Conservation (phyloP, 2,113 vertebrate genomes). For the Mystacornis crossleyi region DNA sequence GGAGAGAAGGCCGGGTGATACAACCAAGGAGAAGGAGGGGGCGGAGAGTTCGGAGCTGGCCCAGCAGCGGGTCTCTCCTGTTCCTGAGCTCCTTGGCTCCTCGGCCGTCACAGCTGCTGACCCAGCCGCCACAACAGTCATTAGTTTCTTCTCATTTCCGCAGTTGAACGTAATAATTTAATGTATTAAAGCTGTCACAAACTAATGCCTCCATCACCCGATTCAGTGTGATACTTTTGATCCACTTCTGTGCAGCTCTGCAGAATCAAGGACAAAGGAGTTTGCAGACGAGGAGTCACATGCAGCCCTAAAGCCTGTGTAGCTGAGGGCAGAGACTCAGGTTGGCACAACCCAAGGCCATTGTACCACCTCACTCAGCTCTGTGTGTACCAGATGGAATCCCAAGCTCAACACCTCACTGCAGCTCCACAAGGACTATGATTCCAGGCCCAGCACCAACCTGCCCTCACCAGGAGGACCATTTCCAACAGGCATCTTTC, state of each 20-base stretch:
- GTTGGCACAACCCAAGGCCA: background rate
- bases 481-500: background rate
- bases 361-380: background rate
- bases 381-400: rapidly evolving
- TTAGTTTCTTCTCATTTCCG: background rate
- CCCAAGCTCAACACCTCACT: rapidly evolving
- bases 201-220: background rate
- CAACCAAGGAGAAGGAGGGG: no score
- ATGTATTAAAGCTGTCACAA: background rate
- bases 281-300: rapidly evolving
- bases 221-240: background rate
- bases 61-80: no score
- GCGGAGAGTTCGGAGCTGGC: no score
- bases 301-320: background rate
- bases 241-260: background rate
- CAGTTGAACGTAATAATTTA: background rate
- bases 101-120: no score
- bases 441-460: background rate
- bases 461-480: background rate
- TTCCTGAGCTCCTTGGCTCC: no score
- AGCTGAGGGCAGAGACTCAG: background rate
- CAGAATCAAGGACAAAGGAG: background rate
- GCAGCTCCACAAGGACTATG: background rate
- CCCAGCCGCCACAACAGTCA: no score
- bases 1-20: no score